Evolutionary conservation across 1,140 invertebrate genomes (phyloP), one percentile per base, ranked within the genome.

Genomic region (Epicauta chinensis): DNA sequence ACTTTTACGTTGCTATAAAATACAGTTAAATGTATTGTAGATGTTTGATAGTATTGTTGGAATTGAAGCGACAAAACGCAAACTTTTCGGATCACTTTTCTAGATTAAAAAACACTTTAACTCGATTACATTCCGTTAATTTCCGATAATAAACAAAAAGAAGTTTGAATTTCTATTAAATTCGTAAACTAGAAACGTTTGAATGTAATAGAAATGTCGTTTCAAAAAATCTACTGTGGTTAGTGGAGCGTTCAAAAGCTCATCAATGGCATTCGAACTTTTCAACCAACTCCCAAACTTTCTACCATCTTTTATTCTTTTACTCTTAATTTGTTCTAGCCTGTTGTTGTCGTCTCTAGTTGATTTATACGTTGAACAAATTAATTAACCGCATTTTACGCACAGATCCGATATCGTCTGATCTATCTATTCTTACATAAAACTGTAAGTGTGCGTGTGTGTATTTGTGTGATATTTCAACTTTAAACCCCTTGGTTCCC

Each of bases 181-280:
- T 32, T 30, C 12, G 23, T 16, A 44, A 42, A 23, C 15, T 12
- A 35, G 29, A 35, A 32, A 39, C 30, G 36, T 46, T 23, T 7
- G 23, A 7, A 23, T 5, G 7, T 23, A 23, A 23, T 23, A 23
- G 23, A 60, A 57, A 60, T 57, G 50, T 56, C 57, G 39, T 55
- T 51, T 51, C 47, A 54, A 57, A 57, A 60, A 60, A 60, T 60
- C 51, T 7, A 60, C 54, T 53, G 58, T 53, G 58, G 55, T 60
- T 54, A 60, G 55, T 60, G 58, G 54, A 57, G 58, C 58, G 58
- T 60, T 60, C 58, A 60, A 60, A 60, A 48, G 52, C 55, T 57
- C 55, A 49, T 60, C 58, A 60, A 57, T 55, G 50, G 47, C 48
- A 54, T 23, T 23, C 23, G 4, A 23, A 23, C 23, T 5, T 23